phyloP scores from a whole-genome alignment of 1,140 invertebrate species.

The Drosophila pallidifrons region DNA sequence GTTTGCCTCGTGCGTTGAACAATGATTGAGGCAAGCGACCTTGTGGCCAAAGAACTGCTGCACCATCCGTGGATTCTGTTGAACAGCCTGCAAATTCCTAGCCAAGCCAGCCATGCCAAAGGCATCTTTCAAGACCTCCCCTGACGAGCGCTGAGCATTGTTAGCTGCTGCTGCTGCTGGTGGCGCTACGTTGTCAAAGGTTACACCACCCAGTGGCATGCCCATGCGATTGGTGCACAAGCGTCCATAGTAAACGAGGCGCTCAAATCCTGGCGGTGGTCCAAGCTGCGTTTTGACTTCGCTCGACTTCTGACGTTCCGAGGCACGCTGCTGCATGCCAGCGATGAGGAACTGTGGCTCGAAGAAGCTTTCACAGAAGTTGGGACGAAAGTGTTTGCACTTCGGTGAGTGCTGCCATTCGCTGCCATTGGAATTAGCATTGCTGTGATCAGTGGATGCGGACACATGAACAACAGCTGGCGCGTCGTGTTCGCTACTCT shows the following conservation, averaged over 20 bases:
- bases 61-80: slow-evolving; percentile 20
- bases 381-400: background rate
- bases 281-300: background rate
- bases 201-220: slow-evolving; percentile 53
- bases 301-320: background rate
- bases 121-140: slow-evolving; percentile 9
- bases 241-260: slow-evolving; percentile 30
- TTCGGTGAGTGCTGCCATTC: background rate
- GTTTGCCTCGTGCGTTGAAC: slow-evolving; percentile 3
- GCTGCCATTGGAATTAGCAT: background rate
- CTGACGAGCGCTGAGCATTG: background rate
- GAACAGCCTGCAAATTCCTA: slow-evolving; percentile 18
- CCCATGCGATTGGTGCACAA: slow-evolving; percentile 51
- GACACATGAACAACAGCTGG: slow-evolving; percentile 19
- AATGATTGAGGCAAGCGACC: background rate
- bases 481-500: slow-evolving; percentile 3
- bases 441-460: slow-evolving; percentile 15
- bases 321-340: slow-evolving; percentile 45
- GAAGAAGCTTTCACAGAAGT: slow-evolving; percentile 39
- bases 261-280: slow-evolving; percentile 51
- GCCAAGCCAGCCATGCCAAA: slow-evolving; percentile 61
- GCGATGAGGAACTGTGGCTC: slow-evolving; percentile 51
- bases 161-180: background rate
- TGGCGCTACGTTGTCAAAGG: slow-evolving; percentile 32
- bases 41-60: slow-evolving; percentile 42